Base-by-base conservation (phyloP, 92 coral and sea anemone genomes). In the Zoanthus sociatus region DNA sequence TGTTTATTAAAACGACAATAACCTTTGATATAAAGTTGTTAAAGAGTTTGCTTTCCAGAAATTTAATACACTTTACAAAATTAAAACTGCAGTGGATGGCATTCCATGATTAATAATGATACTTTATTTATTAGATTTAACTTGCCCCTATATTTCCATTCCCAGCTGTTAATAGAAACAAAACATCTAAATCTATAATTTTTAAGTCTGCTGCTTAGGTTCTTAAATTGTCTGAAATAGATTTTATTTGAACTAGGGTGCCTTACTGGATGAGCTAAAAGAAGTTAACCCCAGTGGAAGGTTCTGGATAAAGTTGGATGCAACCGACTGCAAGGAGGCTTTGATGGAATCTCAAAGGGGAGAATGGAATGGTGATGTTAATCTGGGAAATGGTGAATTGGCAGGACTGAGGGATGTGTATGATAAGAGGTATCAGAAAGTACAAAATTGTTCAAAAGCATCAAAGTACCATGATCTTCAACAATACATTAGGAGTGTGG, bases 271-370 rank as follows among this genome's bases (percentile, higher is more conserved):
- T 33, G 76, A 68, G 58, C 87, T 88, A 26, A 88, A 82, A 63
- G 33, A 51, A 50, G 50, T 60, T 1, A 82, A 88, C 70, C 88
- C 92, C 15, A 46, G 77, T 15, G 88, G 84, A 18, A 15, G 88
- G 54, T 89, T 76, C 30, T 89, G 84, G 88, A 16, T 89, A 1
- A 89, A 89, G 56, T 66, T 69, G 11, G 92, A 89, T 83, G 79
- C 84, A 30, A 83, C 82, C 54, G 88, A 89, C 53, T 9, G 77
- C 0, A 88, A 82, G 68, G 69, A 69, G 75, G 87, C 60, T 21
- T 17, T 87, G 44, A 87, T 78, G 90, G 86, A 87, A 14, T 87
- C 90, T 6, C 15, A 26, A 1, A 31, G 82, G 13, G 71, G 44
- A 42, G 90, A 30, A 9, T 87, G 90, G 90, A 78, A 71, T 79